These are phyloP conservation scores for human DNA, from an alignment of 2,113 vertebrate genomes.

Conservation along the genomic window GRCh38 chr12:4161001-4161500, in stretches of 20 bases:
- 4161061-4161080: neutral
- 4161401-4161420: neutral
- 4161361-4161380: neutral
- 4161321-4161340: neutral
- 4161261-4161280: neutral
- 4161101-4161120: neutral
- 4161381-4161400: neutral
- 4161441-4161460: neutral
- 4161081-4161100: neutral
- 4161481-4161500: neutral
- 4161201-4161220: neutral
- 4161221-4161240: neutral
- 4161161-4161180: neutral
- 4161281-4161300: neutral
- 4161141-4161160: neutral
- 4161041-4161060: neutral
- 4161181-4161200: too few relatives aligned
- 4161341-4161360: neutral
- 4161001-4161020: neutral
- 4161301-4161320: neutral
- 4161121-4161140: neutral
- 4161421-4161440: neutral
- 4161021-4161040: neutral
- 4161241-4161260: neutral
- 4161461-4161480: neutral